phyloP scores from a whole-genome alignment of 2,113 vertebrate genomes.

The Excalfactoria chinensis region DNA sequence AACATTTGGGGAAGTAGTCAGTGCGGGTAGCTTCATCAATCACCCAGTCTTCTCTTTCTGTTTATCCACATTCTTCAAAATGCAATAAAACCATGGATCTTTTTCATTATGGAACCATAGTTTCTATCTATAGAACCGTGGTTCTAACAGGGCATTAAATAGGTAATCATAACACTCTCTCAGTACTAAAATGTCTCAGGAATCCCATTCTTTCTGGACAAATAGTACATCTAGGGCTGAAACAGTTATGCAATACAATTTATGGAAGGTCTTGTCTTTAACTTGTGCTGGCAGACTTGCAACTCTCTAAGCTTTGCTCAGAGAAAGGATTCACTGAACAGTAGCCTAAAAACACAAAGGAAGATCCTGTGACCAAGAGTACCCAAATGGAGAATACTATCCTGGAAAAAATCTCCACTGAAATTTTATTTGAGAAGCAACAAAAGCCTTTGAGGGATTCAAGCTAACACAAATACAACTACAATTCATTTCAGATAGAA shows the following conservation, averaged over 20 bases:
- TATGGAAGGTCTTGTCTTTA: not conserved
- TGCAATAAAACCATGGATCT: not conserved
- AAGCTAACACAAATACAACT: not conserved
- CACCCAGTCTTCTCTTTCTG: not conserved
- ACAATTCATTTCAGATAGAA: slow-evolving; percentile 10
- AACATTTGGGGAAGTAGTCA: not conserved
- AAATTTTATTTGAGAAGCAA: slow-evolving; percentile 7
- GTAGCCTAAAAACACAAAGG: not conserved
- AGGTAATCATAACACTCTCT: not conserved
- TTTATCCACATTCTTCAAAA: not conserved
- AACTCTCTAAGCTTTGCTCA: not conserved
- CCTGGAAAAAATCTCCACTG: not conserved
- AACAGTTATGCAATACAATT: not conserved
- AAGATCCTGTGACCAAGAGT: not conserved
- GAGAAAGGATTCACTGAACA: not conserved
- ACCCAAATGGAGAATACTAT: not conserved
- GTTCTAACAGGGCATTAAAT: not conserved
- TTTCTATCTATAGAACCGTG: not conserved
- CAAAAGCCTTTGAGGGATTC: not conserved
- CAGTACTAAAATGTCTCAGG: not conserved
- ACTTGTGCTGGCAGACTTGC: not conserved
- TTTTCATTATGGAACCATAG: not conserved
- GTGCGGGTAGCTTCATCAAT: not conserved
- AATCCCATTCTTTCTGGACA: not conserved
- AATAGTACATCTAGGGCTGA: not conserved